These are phyloP conservation scores for Sprattus sprattus DNA, from an alignment of 2,113 vertebrate species.

Conservation along the genomic window DNA sequence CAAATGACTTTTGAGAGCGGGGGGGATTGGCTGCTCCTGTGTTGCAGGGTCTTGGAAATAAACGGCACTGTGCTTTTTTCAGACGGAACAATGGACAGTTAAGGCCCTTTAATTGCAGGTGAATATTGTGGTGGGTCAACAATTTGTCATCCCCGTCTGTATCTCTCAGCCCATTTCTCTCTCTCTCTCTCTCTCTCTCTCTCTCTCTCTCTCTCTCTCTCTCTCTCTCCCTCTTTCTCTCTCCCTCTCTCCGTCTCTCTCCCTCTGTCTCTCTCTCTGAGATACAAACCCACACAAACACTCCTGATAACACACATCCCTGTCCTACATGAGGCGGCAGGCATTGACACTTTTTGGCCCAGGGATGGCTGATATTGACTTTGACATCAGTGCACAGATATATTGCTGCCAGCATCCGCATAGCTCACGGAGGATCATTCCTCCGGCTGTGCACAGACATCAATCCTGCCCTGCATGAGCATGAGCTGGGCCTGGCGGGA, in stretches of 20 bases:
- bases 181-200: slow-evolving; percentile 7
- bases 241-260: too few species aligned
- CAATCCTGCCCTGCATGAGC: neutral
- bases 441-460: neutral
- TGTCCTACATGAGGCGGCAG: neutral
- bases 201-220: neutral
- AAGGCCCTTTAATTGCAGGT: neutral
- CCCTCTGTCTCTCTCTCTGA: too few species aligned
- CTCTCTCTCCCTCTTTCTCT: slow-evolving; percentile 12
- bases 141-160: neutral
- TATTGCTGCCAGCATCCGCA: neutral
- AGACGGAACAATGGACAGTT: neutral
- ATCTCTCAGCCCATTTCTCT: slow-evolving; percentile 20
- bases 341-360: neutral
- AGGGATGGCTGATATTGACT: slow-evolving; percentile 18
- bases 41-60: neutral
- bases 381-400: slow-evolving; percentile 8
- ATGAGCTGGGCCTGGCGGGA: neutral
- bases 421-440: slow-evolving; percentile 18
- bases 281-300: slow-evolving; percentile 19
- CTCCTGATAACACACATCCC: neutral
- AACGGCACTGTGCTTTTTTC: neutral
- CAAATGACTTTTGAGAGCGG: neutral
- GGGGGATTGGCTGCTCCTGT: neutral
- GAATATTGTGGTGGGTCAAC: neutral